A percentile compares a stretch with the other conserved stretches of the same genome.
These are phyloP conservation scores for Nasua narica DNA, from an alignment of 2,797 vertebrate genomes.

Conservation along the genomic window DNA sequence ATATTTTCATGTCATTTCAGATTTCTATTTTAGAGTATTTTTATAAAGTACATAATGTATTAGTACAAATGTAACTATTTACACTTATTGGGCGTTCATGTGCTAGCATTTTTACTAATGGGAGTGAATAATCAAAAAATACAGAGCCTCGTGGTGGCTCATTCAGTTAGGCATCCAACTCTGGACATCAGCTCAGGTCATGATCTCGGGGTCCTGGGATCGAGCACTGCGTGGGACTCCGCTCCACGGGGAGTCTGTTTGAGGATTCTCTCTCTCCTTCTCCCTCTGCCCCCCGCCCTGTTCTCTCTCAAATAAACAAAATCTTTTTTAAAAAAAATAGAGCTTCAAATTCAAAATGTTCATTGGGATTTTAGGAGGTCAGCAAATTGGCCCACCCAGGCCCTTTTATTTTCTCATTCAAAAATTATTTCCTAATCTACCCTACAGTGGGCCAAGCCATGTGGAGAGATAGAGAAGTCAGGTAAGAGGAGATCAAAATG, in stretches of 20 bases:
- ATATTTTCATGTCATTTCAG: background rate
- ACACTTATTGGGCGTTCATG: background rate
- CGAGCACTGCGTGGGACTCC: background rate
- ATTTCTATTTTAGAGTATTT: conserved; percentile 15
- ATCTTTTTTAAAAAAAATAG: background rate
- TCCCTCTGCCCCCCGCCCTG: background rate
- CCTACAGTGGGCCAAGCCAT: background rate
- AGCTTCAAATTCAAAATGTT: conserved; percentile 20
- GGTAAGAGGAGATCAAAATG: background rate
- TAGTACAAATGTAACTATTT: conserved; percentile 31
- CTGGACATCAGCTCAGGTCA: background rate
- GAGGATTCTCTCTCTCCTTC: background rate
- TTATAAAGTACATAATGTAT: background rate
- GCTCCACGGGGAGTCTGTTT: background rate
- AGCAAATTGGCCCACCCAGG: background rate
- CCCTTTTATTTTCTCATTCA: background rate
- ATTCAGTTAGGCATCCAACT: background rate
- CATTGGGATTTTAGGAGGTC: background rate
- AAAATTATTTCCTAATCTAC: background rate
- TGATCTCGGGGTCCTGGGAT: background rate
- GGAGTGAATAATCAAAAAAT: background rate
- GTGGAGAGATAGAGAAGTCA: background rate
- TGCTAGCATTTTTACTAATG: background rate
- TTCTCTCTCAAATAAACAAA: background rate
- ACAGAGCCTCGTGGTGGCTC: background rate